phyloP scores from a whole-genome alignment of 92 coral and sea anemone genomes.

The Porites cylindrica region DNA sequence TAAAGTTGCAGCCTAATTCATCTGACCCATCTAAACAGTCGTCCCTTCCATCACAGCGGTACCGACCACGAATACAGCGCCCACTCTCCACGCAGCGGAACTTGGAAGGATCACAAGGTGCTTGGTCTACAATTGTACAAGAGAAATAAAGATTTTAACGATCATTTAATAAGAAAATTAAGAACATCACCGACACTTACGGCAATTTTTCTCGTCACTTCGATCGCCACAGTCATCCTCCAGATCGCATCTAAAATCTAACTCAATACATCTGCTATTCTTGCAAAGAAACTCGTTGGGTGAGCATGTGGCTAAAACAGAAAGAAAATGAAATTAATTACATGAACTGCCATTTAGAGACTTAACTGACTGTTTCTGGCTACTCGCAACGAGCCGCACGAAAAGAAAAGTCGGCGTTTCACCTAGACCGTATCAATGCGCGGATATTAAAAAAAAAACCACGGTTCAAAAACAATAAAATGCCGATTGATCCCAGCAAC shows the following conservation, averaged over 20 bases:
- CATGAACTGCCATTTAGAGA: not conserved
- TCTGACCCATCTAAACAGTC: conserved; percentile 66
- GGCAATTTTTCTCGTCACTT: conserved; percentile 86
- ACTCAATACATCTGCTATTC: conserved; percentile 76
- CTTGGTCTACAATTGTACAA: conserved; percentile 24
- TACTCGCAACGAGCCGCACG: no score
- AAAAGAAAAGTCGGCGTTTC: no score
- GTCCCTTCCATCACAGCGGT: conserved; percentile 66
- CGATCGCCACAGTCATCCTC: conserved; percentile 93
- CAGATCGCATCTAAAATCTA: conserved; percentile 72
- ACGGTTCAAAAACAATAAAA: no score
- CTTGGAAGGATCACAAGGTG: conserved; percentile 48
- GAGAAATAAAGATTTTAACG: not conserved
- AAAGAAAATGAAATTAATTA: not conserved
- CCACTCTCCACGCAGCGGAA: conserved; percentile 64
- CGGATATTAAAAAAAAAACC: no score
- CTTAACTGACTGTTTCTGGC: no score
- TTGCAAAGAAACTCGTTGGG: conserved; percentile 66
- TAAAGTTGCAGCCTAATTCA: conserved; percentile 39
- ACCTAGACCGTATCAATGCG: no score
- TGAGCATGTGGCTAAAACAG: conserved; percentile 42
- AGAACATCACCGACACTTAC: conserved; percentile 42
- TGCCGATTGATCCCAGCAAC: no score
- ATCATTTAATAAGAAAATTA: not conserved
- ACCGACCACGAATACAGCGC: conserved; percentile 59